Evolutionary conservation across 1,140 invertebrate species (phyloP), one percentile per base, ranked within the genome.

Genomic region (Brachionus calyciflorus): DNA sequence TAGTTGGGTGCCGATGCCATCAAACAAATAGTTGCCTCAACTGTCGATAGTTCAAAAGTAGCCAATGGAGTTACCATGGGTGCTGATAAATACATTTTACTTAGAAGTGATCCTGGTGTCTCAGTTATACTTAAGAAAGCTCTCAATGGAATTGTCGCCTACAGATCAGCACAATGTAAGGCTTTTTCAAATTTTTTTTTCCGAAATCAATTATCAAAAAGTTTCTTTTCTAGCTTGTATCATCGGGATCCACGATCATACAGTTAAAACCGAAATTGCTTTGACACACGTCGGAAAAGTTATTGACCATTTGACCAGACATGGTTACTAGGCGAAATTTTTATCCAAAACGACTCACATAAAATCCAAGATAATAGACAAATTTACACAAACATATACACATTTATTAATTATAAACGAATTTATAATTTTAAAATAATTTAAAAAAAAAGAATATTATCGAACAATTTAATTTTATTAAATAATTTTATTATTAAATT

Each of bases 251-350:
- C 73, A 76, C 51, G 55, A 44, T 28, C 37, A 76, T 14, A 24
- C 28, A 46, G 37, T 57, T 26, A 76, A 76, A 37, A 46, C 51
- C 14, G 73, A 76, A 60, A 57, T 60, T 30, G 49, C 49, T 17
- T 21, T 57, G 19, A 76, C 24, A 19, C 37, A 41, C 28, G 53
- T 76, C 21, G 73, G 73, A 26, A 41, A 49, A 57, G 53, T 76
- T 21, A 60, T 76, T 24, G 73, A 76, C 51, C 48, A 57, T 30
- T 57, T 76, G 51, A 46, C 21, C 33, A 76, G 57, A 28, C 49
- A 76, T 46, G 73, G 73, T 30, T 76, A 76, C 21, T 76, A 76
- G 53, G 21, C 48, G 46, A 70, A 6, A 10, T 65, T 65, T 65
- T 44, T 24, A 7, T 46, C 14, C 2, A 5, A 46, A 14, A 46